Base-by-base conservation (phyloP, 2,797 vertebrate genomes). In the Paramormyrops hopkinsi region DNA sequence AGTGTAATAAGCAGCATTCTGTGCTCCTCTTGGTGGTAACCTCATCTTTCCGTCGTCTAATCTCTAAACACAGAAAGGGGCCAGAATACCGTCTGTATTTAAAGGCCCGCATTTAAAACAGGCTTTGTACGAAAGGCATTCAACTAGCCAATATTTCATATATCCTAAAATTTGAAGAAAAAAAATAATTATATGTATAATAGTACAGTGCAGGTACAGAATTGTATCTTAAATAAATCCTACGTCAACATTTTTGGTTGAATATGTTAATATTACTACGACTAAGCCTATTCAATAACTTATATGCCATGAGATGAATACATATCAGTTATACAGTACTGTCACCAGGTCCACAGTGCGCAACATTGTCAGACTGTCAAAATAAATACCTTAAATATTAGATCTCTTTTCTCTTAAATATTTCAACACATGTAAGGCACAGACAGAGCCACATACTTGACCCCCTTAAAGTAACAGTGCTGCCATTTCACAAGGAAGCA, bases 221-320 rank as follows among this genome's bases (percentile, higher is more conserved):
- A 96, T 96, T 91, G 93, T 94, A 94, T 95, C 93, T 98, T 98
- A 99, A 98, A 96, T 98, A 99, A 98, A 96, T 97, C 95, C 96
- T 97, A 97, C 92, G 96, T 96, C 96, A 97, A 97, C 96, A 97
- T 97, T 95, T 98, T 97, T 96, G 96, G 97, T 97, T 98, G 97
- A 98, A 97, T 97, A 98, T 97, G 97, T 98, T 99, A 98, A 97
- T 97, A 96, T 22, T 53, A 86, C 11, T 86, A 53, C 17, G 97
- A 96, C 97, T 98, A 98, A 94, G 97, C 94, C 97, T 98, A 98
- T 96, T 97, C 96, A 99, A 99, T 99, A 99, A 99, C 97, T 99
- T 99, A 98, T 96, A 96, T 97, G 97, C 97, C 97, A 98, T 99
- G 98, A 99, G 98, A 99, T 99, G 98, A 99, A 98, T 98, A 99